Percentiles rank a stretch among this genome's conserved stretches.
These are phyloP conservation scores for Onychorhynchus coronatus DNA, from an alignment of 2,113 vertebrate species.

Conservation along the genomic window DNA sequence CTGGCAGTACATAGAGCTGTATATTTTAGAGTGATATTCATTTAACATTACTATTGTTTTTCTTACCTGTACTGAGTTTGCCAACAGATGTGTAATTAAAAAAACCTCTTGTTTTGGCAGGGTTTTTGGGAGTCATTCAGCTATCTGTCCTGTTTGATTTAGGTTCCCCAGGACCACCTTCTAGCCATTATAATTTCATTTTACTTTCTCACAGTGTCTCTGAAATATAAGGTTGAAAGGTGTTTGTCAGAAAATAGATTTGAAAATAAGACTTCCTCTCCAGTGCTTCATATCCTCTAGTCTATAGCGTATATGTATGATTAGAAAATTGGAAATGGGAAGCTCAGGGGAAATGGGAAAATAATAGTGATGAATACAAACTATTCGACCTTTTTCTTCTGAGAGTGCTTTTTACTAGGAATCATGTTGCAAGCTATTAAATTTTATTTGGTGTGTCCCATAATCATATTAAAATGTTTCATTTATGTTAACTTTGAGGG, in stretches of 20 bases:
- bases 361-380: slow-evolving; percentile 54
- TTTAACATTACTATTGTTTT: neutral
- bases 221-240: slow-evolving; percentile 48
- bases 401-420: slow-evolving; percentile 23
- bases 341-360: slow-evolving; percentile 42
- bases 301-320: slow-evolving; percentile 14
- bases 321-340: slow-evolving; percentile 66
- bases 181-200: slow-evolving; percentile 26
- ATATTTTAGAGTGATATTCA: neutral
- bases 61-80: neutral
- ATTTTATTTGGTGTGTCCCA: slow-evolving; percentile 36
- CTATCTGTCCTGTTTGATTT: slow-evolving; percentile 26
- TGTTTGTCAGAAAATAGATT: slow-evolving; percentile 62
- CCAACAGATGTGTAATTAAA: neutral
- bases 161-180: neutral
- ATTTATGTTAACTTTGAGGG: slow-evolving; percentile 50
- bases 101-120: neutral
- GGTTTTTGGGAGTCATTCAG: neutral
- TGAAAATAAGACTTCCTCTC: slow-evolving; percentile 56
- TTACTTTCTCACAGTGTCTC: slow-evolving; percentile 25
- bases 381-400: slow-evolving; percentile 56
- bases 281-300: slow-evolving; percentile 47
- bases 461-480: slow-evolving; percentile 57
- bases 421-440: slow-evolving; percentile 57
- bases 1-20: neutral